Percentiles rank a stretch among this genome's conserved stretches.
Evolutionary conservation across 92 coral and sea anemone genomes (phyloP).

Genomic region (Nematostella vectensis): DNA sequence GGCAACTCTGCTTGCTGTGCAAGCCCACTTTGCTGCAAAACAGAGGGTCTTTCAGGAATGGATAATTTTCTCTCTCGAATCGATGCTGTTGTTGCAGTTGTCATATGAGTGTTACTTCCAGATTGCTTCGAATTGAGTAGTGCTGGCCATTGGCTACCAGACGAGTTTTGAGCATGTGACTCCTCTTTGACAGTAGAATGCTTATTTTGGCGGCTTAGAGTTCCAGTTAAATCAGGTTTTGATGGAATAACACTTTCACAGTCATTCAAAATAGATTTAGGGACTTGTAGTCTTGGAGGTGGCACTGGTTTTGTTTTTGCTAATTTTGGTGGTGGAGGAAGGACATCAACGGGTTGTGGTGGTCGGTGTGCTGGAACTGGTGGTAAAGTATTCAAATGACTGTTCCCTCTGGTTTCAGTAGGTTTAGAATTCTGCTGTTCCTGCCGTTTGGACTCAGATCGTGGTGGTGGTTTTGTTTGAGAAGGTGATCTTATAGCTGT

Average conservation of each 20-base stretch:
- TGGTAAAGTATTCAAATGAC: neutral
- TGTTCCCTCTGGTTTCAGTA: neutral
- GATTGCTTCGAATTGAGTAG: neutral
- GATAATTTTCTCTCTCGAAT: neutral
- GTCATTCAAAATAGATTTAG: slow-evolving; percentile 68
- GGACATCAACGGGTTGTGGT: slow-evolving; percentile 10
- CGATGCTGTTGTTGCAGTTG: neutral
- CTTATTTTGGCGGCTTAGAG: neutral
- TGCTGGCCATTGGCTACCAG: neutral
- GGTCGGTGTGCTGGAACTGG: neutral
- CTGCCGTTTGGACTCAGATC: neutral
- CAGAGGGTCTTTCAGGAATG: slow-evolving; percentile 2
- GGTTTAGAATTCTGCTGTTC: slow-evolving; percentile 10
- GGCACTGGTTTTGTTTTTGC: slow-evolving; percentile 73
- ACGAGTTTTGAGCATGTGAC: neutral
- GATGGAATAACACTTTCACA: slow-evolving; percentile 17
- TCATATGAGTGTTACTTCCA: neutral
- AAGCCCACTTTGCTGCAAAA: neutral
- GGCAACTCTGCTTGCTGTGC: neutral
- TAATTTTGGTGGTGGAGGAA: slow-evolving; percentile 64
- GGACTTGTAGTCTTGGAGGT: slow-evolving; percentile 72
- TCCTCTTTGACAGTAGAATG: neutral
- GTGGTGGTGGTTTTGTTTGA: slow-evolving; percentile 10
- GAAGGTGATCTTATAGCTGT: neutral
- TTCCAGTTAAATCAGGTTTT: neutral